Evolutionary conservation across 2,113 vertebrate species (phyloP), one percentile per base, ranked within the genome.

Genomic region (Baryphthengus martii): DNA sequence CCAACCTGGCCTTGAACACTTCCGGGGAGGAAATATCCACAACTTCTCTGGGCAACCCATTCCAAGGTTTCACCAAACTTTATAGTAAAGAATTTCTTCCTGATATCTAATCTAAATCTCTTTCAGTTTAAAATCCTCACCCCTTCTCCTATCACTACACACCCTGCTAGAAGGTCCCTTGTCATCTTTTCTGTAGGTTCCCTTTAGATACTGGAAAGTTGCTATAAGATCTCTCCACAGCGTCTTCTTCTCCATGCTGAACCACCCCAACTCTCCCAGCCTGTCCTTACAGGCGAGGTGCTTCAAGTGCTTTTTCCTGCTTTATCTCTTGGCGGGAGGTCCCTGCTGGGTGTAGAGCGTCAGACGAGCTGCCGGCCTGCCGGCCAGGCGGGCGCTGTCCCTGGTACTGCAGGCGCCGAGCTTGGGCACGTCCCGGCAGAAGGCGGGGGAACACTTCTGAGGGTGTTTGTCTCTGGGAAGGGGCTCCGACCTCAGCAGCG

Each of bases 271-370:
- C 7, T 68, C 7, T 35, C 66, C 25, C 66, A 18, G 29, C 63
- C 42, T 44, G 8, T 66, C 40, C 19, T 66, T 42, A 67, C 12
- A n/a, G 33, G 33, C 20, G 15, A 49, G 44, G 31, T 68, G 10
- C 33, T 67, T 31, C 42, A n/a, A 21, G 65, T 47, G 62, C 2
- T 52, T 55, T 65, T 17, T 0, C 20, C 15, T 40, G 35, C 62
- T 25, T 56, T 17, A 44, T 4, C 5, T 81, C 9, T 10, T 19
- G 28, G 23, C 19, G 8, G 31, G 15, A 29, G 2, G 35, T 9
- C 5, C 13, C 10, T 18, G 3, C 2, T 6, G 26, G 4, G 6
- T 6, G 2, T 10, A 10, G 31, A 0, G n/a, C n/a, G 4, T 17
- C n/a, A 17, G 55, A 11, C 18, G 55, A 33, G 18, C 21, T 25